Evolutionary conservation across 2,888 invertebrate genomes (phyloP).

Genomic region (Xylota sylvarum): DNA sequence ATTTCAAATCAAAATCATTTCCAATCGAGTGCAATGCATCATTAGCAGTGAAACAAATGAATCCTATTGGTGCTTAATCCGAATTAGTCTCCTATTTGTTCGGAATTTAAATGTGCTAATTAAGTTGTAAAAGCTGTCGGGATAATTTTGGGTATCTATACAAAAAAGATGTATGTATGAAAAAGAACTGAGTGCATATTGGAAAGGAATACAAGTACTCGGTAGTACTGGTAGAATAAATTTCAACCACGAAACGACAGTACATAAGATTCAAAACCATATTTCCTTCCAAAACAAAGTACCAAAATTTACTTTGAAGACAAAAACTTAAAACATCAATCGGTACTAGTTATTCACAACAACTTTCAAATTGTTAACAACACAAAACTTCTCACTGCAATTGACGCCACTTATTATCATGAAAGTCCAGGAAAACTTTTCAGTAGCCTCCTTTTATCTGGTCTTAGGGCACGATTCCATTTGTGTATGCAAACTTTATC

Average conservation of each 20-base stretch:
- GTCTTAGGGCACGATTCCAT: not conserved
- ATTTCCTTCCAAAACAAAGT: not conserved
- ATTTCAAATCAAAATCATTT: too few relatives aligned
- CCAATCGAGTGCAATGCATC: too few relatives aligned
- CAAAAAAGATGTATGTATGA: too few relatives aligned
- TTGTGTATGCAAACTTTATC: slow-evolving; percentile 32
- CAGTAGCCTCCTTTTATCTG: not conserved
- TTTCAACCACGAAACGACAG: too few relatives aligned
- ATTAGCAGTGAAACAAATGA: too few relatives aligned
- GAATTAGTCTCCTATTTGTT: too few relatives aligned
- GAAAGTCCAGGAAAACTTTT: slow-evolving; percentile 26
- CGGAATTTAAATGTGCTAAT: not conserved
- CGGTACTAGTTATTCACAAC: slow-evolving; percentile 1
- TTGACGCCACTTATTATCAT: slow-evolving; percentile 24
- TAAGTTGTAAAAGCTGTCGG: slow-evolving; percentile 12
- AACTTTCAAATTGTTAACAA: not conserved
- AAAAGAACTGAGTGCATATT: too few relatives aligned
- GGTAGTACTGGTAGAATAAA: too few relatives aligned
- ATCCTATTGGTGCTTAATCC: not conserved
- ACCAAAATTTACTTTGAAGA: not conserved
- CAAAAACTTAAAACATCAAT: not conserved
- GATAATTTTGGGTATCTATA: too few relatives aligned
- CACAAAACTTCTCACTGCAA: slow-evolving; percentile 16
- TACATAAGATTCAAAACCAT: too few relatives aligned
- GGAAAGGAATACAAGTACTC: too few relatives aligned